phyloP scores from a whole-genome alignment of 2,888 invertebrate genomes.

The Oscheius sp. region DNA sequence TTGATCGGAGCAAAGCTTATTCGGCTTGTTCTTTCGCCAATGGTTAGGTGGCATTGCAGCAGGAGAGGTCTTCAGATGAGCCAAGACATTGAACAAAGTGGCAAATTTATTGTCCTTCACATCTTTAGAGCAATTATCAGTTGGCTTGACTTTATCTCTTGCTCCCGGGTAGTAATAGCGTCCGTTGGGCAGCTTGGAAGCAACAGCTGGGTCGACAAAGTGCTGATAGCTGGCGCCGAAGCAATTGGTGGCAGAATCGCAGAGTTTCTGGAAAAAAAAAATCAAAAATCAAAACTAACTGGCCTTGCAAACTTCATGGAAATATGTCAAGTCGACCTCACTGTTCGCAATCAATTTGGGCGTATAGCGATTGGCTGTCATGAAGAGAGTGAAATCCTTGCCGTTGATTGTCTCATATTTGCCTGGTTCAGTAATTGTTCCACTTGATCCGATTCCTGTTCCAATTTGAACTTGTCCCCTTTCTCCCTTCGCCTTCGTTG shows the following conservation, averaged over 20 bases:
- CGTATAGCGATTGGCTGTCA: neutral
- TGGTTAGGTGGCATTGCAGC: neutral
- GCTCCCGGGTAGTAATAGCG: neutral
- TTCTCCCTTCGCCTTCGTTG: too few species aligned
- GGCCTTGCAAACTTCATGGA: neutral
- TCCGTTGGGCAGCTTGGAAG: neutral
- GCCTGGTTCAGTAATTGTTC: too few species aligned
- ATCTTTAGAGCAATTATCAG: neutral
- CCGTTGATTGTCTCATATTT: too few species aligned
- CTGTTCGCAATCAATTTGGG: neutral
- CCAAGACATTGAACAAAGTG: neutral
- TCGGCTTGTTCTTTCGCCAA: neutral
- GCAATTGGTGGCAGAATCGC: neutral
- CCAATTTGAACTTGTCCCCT: too few species aligned
- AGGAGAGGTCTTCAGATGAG: neutral
- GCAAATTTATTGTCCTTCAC: neutral
- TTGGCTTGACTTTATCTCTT: neutral
- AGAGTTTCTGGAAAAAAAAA: neutral
- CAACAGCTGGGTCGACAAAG: too few species aligned
- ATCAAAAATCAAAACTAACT: neutral
- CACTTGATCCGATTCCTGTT: too few species aligned
- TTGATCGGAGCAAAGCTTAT: neutral
- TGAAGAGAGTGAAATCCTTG: neutral
- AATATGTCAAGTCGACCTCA: neutral
- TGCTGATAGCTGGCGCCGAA: neutral